These are phyloP conservation scores for Drosophila barbarae DNA, from an alignment of 2,888 invertebrate species.

Conservation along the genomic window DNA sequence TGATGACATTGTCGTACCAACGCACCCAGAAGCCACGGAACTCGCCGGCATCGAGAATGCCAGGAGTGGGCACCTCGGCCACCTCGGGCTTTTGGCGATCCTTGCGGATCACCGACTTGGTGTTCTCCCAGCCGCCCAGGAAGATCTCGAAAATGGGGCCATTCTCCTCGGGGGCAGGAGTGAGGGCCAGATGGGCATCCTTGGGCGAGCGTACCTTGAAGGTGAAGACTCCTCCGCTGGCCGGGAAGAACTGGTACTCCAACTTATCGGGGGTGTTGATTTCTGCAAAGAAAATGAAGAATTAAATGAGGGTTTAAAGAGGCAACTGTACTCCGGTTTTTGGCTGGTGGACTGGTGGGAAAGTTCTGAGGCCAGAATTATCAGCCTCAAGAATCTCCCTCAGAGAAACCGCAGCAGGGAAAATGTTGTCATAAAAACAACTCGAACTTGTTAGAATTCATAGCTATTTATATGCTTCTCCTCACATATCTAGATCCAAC, in stretches of 20 bases:
- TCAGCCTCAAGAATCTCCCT: conserved; percentile 25
- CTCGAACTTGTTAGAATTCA: conserved; percentile 12
- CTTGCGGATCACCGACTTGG: conserved; percentile 89
- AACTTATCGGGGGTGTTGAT: conserved; percentile 89
- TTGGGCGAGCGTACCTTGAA: conserved; percentile 89
- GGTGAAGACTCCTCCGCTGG: conserved; percentile 84
- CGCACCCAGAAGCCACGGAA: conserved; percentile 92
- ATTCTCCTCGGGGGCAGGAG: conserved; percentile 84
- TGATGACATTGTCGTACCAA: conserved; percentile 85
- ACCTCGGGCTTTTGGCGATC: conserved; percentile 89
- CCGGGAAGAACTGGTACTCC: conserved; percentile 90
- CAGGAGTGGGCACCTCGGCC: conserved; percentile 85
- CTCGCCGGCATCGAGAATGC: conserved; percentile 86
- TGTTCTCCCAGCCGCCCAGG: conserved; percentile 93
- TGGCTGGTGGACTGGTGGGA: conserved; percentile 6
- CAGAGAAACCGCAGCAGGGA: conserved; percentile 9
- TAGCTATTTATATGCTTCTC: conserved; percentile 23
- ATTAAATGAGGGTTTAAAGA: not conserved
- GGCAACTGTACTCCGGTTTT: conserved; percentile 15
- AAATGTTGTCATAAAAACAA: conserved; percentile 17
- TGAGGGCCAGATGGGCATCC: conserved; percentile 92
- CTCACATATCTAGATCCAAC: conserved; percentile 2
- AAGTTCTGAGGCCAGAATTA: conserved; percentile 11
- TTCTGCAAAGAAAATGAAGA: conserved; percentile 82
- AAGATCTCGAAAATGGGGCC: conserved; percentile 92